These are phyloP conservation scores for Falco naumanni DNA, from an alignment of 2,797 vertebrate species.

Conservation along the genomic window DNA sequence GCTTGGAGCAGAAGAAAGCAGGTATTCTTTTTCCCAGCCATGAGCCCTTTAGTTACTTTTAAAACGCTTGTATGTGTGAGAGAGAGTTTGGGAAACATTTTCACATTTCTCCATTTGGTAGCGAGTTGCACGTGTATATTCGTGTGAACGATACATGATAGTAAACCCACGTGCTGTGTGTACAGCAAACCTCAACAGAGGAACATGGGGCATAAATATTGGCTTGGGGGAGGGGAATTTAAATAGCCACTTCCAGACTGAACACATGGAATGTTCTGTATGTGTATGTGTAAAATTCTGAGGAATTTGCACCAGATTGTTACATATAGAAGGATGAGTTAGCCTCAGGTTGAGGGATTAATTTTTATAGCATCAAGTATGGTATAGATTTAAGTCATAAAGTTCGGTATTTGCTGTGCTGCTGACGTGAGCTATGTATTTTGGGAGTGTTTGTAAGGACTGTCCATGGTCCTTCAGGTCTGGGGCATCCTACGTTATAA, in stretches of 20 bases:
- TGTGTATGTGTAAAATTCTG: background rate
- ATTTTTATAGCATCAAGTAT: background rate
- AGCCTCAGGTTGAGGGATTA: background rate
- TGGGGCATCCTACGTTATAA: fast-evolving
- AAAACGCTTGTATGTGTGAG: background rate
- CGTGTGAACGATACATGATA: fast-evolving
- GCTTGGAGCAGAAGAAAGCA: background rate
- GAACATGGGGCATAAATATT: background rate
- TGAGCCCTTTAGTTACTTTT: background rate
- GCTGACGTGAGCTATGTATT: background rate
- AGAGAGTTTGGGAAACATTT: background rate
- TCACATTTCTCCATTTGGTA: background rate
- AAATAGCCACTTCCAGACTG: background rate
- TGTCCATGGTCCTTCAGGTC: fast-evolving
- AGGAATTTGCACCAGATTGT: background rate
- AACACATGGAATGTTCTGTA: background rate
- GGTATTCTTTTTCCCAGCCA: background rate
- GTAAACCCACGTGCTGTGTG: background rate
- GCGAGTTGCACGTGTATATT: background rate
- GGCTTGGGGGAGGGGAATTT: background rate
- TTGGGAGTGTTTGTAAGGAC: background rate
- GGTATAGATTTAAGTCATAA: background rate
- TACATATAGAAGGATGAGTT: background rate
- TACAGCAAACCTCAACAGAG: background rate
- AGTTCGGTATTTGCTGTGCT: background rate